Conservation (phyloP, 2,113 vertebrate species). For the Shinisaurus crocodilurus region DNA sequence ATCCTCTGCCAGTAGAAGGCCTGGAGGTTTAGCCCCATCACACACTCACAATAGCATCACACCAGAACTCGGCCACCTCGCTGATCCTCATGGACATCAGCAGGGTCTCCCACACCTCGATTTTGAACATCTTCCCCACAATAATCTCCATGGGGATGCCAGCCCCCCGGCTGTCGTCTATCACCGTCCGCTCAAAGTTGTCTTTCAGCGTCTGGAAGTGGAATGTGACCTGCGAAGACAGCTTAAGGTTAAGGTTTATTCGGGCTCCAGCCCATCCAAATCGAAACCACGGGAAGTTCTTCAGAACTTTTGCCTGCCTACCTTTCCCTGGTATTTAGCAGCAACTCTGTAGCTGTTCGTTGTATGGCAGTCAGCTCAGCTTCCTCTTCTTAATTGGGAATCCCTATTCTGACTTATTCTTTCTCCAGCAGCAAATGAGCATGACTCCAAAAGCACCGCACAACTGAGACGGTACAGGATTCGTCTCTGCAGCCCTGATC, state of each 20-base stretch:
- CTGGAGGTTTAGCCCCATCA: background rate
- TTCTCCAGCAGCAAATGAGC: background rate
- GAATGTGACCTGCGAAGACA: slow-evolving; percentile 81
- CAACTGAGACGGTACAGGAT: background rate
- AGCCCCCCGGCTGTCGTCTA: slow-evolving; percentile 84
- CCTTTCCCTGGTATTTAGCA: accelerated
- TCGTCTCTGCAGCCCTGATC: too few relatives aligned
- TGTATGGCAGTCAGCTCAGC: background rate
- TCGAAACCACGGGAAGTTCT: accelerated
- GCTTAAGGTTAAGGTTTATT: background rate
- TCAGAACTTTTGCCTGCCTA: accelerated
- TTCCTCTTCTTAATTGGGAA: background rate
- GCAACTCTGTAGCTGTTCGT: too few relatives aligned
- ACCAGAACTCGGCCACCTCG: slow-evolving; percentile 92
- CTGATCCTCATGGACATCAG: slow-evolving; percentile 86
- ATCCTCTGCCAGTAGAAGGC: background rate
- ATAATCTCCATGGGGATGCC: slow-evolving; percentile 86
- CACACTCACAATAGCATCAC: slow-evolving; percentile 82
- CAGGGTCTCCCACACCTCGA: slow-evolving; percentile 89
- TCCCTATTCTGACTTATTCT: too few relatives aligned
- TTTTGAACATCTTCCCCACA: slow-evolving; percentile 90
- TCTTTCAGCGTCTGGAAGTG: slow-evolving; percentile 88
- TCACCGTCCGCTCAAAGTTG: slow-evolving; percentile 85
- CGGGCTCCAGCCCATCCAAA: accelerated
- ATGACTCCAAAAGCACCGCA: too few relatives aligned